A percentile compares a stretch with the other conserved stretches of the same genome.
phyloP scores from a whole-genome alignment of 2,113 vertebrate species.

The Toxotes jaculatrix region DNA sequence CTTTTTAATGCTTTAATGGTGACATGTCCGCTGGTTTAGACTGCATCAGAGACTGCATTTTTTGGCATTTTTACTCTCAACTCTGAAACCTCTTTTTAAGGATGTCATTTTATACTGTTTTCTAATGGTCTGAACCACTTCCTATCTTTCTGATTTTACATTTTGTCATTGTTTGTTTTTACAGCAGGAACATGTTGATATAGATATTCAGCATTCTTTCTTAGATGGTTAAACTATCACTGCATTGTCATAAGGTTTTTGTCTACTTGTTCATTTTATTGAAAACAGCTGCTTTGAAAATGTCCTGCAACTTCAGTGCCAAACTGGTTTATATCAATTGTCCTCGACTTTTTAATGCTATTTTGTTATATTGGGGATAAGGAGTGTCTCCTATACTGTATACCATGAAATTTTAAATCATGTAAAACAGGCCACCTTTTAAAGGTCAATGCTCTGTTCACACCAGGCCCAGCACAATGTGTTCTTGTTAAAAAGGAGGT shows the following conservation, averaged over 20 bases:
- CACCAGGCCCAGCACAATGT: constrained; percentile 60
- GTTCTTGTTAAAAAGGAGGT: constrained; percentile 40
- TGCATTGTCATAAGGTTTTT: constrained; percentile 69
- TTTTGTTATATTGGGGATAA: constrained; percentile 66
- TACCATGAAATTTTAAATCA: constrained; percentile 54
- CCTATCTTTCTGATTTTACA: constrained; percentile 74
- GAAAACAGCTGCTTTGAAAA: constrained; percentile 74
- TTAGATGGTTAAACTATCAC: constrained; percentile 61
- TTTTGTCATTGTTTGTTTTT: constrained; percentile 78
- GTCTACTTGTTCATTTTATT: constrained; percentile 65
- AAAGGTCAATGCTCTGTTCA: constrained; percentile 48
- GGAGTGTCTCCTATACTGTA: constrained; percentile 37
- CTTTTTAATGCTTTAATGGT: constrained; percentile 85
- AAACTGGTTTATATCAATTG: constrained; percentile 74
- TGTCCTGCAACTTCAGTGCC: constrained; percentile 76
- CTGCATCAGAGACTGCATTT: constrained; percentile 85
- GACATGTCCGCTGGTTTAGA: constrained; percentile 86
- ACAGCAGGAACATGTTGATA: constrained; percentile 67
- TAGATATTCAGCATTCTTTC: constrained; percentile 65
- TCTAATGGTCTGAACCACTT: constrained; percentile 82
- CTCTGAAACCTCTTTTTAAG: constrained; percentile 84
- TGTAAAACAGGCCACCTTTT: constrained; percentile 70
- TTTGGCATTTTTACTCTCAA: constrained; percentile 84
- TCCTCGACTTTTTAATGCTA: constrained; percentile 71
- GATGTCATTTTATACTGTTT: constrained; percentile 86